Conservation (phyloP, 1,140 invertebrate genomes). For the Drosophila dunni region DNA sequence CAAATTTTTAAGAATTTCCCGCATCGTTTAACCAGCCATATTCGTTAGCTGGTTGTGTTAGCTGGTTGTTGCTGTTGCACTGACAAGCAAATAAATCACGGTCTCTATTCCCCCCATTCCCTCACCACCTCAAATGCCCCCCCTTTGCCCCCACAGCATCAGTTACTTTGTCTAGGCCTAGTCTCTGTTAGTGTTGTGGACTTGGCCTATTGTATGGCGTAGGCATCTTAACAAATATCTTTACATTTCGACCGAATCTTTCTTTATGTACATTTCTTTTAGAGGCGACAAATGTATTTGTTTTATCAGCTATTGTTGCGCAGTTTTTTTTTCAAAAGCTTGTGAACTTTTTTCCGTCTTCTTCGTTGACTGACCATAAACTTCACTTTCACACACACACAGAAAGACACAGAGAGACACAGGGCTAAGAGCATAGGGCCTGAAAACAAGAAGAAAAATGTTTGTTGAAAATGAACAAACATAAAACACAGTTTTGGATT, state of each 20-base stretch:
- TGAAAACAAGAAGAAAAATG: conserved; percentile 65
- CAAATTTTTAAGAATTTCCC: conserved; percentile 76
- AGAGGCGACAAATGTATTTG: conserved; percentile 80
- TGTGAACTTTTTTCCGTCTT: conserved; percentile 71
- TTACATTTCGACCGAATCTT: conserved; percentile 67
- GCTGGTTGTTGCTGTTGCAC: conserved; percentile 62
- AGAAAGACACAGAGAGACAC: background rate
- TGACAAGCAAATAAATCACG: conserved; percentile 80
- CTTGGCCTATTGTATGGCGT: conserved; percentile 60
- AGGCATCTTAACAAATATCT: conserved; percentile 69
- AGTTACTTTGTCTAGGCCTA: conserved; percentile 14
- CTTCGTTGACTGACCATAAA: conserved; percentile 49
- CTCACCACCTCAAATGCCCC: background rate
- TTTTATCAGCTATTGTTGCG: conserved; percentile 81
- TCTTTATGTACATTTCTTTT: conserved; percentile 56
- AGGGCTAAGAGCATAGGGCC: background rate
- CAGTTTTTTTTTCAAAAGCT: conserved; percentile 64
- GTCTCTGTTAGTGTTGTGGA: conserved; percentile 1
- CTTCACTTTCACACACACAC: conserved; percentile 53
- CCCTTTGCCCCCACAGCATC: background rate
- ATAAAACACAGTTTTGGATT: conserved; percentile 70
- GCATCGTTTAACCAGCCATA: conserved; percentile 77
- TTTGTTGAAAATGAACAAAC: conserved; percentile 77
- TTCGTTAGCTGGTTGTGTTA: conserved; percentile 49
- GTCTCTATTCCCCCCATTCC: conserved; percentile 19